Percentiles rank a stretch among this genome's conserved stretches.
These are phyloP conservation scores for Lepidocolaptes lacrymiger DNA, from an alignment of 2,797 vertebrate species.

Conservation along the genomic window DNA sequence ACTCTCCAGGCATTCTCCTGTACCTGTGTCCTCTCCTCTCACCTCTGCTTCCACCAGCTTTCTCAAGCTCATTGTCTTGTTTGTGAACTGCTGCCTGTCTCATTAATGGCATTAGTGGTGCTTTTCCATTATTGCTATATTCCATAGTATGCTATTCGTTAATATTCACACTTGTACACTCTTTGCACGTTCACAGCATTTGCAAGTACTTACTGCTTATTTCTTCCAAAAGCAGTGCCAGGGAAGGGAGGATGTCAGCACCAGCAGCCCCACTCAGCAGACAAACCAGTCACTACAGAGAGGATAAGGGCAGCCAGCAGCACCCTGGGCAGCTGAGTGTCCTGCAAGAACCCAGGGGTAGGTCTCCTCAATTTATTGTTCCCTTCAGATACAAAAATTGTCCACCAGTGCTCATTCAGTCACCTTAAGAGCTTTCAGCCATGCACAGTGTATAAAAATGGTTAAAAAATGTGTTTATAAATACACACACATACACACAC, in stretches of 20 bases:
- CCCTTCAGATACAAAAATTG: not conserved
- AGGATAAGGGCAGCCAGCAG: not conserved
- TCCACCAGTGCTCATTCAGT: not conserved
- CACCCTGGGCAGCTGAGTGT: not conserved
- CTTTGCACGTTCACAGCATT: not conserved
- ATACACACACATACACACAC: not conserved
- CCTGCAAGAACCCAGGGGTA: not conserved
- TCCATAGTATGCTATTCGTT: not conserved
- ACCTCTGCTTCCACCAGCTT: not conserved
- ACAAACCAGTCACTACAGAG: not conserved
- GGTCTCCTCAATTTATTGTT: not conserved
- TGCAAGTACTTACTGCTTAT: not conserved
- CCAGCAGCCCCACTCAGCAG: not conserved
- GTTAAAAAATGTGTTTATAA: not conserved
- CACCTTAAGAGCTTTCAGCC: not conserved
- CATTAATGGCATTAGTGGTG: not conserved
- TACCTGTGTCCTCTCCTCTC: not conserved
- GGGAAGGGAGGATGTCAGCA: not conserved
- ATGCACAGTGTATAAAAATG: not conserved
- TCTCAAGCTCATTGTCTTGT: not conserved
- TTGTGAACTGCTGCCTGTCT: not conserved
- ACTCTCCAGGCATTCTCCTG: not conserved
- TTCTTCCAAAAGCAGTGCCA: not conserved
- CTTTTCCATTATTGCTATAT: not conserved
- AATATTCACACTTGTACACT: not conserved